These are phyloP conservation scores for Odontesthes bonariensis DNA, from an alignment of 2,113 vertebrate species.

Conservation along the genomic window DNA sequence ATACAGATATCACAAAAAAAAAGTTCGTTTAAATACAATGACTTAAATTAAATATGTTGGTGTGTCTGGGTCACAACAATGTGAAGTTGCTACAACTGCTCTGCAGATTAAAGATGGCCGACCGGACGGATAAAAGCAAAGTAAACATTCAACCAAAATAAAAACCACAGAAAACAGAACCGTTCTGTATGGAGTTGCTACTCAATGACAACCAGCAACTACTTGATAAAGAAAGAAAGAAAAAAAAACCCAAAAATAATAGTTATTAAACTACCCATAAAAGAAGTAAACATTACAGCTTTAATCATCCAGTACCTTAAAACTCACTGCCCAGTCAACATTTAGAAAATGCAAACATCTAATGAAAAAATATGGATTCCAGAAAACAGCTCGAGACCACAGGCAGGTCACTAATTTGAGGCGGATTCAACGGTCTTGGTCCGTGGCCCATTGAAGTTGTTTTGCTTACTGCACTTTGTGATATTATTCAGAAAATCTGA, in stretches of 20 bases:
- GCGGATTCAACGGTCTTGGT: too few relatives aligned
- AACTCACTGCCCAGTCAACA: background rate
- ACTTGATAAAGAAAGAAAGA: background rate
- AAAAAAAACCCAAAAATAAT: background rate
- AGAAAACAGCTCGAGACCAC: too few relatives aligned
- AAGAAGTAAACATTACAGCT: too few relatives aligned
- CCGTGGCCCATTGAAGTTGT: background rate
- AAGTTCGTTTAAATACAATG: conserved; percentile 46
- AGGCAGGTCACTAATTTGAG: too few relatives aligned
- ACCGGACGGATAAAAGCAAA: background rate
- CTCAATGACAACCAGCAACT: background rate
- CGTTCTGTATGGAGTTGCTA: background rate
- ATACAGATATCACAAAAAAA: conserved; percentile 21
- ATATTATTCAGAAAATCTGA: fast-evolving
- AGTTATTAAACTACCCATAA: too few relatives aligned
- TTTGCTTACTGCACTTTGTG: fast-evolving
- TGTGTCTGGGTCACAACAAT: conserved; percentile 15
- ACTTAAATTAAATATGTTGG: conserved; percentile 24
- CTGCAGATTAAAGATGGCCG: background rate
- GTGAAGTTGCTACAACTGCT: background rate
- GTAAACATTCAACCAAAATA: too few relatives aligned
- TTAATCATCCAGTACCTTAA: too few relatives aligned
- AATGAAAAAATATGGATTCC: too few relatives aligned
- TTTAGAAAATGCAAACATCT: background rate
- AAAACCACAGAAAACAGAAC: background rate